Evolutionary conservation across 2,113 vertebrate species (phyloP).

Genomic region (Antechinus flavipes): DNA sequence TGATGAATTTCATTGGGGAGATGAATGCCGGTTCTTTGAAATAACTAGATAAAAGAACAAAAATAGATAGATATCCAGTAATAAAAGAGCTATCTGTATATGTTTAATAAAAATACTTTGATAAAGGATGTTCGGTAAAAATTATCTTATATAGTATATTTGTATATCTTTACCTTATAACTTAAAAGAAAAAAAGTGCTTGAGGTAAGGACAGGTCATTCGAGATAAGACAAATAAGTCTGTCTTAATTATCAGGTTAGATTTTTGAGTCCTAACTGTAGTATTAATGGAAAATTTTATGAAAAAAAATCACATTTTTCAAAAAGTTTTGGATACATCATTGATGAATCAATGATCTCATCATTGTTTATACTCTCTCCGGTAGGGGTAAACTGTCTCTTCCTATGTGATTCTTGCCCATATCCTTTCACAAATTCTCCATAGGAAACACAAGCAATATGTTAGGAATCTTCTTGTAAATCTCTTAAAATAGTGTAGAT

Average conservation of each 20-base stretch:
- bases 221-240: not conserved
- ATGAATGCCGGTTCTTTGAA: not conserved
- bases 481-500: not conserved
- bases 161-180: not conserved
- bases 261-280: not conserved
- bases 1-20: not conserved
- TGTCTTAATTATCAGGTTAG: not conserved
- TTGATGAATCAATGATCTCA: not conserved
- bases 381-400: not conserved
- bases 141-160: constrained; percentile 1
- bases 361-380: not conserved
- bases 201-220: constrained; percentile 6
- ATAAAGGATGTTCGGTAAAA: not conserved
- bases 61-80: not conserved
- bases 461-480: not conserved
- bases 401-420: not conserved
- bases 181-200: constrained; percentile 47
- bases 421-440: not conserved
- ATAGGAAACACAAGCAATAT: not conserved
- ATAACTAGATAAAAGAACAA: not conserved
- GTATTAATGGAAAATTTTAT: not conserved
- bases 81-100: not conserved
- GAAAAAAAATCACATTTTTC: not conserved
- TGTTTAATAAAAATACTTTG: not conserved
- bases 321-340: not conserved